Percentiles rank a stretch among this genome's conserved stretches.
Evolutionary conservation across 1,140 invertebrate genomes (phyloP).

Genomic region (Nebria ingens): DNA sequence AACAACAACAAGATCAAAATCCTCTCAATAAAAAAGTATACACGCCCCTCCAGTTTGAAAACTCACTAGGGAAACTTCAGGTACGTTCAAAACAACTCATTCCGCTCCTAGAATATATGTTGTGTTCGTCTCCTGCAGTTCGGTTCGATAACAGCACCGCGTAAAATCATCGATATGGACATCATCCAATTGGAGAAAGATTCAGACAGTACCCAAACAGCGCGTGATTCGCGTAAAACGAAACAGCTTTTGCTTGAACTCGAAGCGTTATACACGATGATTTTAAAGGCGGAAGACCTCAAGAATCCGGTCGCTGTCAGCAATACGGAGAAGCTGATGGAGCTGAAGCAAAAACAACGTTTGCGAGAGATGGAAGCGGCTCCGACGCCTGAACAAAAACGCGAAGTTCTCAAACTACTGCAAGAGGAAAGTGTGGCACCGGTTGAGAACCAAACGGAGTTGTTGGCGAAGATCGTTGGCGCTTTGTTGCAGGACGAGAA

Average conservation of each 20-base stretch:
- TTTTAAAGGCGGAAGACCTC: constrained; percentile 62
- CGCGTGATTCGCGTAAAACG: constrained; percentile 49
- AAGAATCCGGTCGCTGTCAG: constrained; percentile 58
- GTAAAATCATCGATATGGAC: constrained; percentile 87
- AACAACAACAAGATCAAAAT: constrained; percentile 37
- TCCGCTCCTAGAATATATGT: background rate
- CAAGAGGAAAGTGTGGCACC: constrained; percentile 31
- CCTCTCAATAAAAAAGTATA: constrained; percentile 48
- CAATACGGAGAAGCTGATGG: constrained; percentile 40
- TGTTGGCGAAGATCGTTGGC: constrained; percentile 48
- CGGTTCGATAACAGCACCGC: constrained; percentile 80
- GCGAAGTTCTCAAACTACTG: constrained; percentile 35
- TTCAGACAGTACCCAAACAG: constrained; percentile 35
- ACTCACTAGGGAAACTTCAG: constrained; percentile 77
- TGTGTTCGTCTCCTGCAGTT: constrained; percentile 43
- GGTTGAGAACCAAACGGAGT: constrained; percentile 36
- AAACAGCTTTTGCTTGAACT: constrained; percentile 72
- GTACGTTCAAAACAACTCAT: constrained; percentile 24
- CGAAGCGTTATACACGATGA: constrained; percentile 59
- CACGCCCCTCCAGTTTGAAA: constrained; percentile 79
- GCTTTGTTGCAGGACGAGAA: constrained; percentile 54
- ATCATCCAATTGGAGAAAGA: constrained; percentile 52
- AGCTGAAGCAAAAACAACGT: constrained; percentile 25
- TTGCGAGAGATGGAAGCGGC: constrained; percentile 35
- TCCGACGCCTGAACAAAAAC: constrained; percentile 44